Evolutionary conservation across 2,113 vertebrate genomes (phyloP).

Genomic region (Marmota flaviventris): DNA sequence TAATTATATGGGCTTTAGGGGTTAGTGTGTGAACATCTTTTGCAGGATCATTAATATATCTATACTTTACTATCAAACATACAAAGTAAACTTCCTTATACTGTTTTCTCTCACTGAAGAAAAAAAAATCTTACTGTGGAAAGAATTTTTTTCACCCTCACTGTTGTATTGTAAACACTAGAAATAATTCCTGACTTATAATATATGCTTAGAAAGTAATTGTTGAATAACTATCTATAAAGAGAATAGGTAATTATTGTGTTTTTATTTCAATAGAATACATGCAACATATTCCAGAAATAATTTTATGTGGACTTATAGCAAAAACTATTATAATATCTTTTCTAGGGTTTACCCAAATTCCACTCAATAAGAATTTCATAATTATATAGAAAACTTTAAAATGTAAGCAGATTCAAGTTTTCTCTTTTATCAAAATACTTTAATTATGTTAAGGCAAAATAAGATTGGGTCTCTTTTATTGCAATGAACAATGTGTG

Average conservation of each 20-base stretch:
- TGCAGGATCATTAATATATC: background rate
- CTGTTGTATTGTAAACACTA: background rate
- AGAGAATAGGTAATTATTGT: background rate
- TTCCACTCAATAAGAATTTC: background rate
- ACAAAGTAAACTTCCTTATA: background rate
- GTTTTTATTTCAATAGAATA: background rate
- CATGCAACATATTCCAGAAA: background rate
- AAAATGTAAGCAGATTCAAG: background rate
- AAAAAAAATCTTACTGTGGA: background rate
- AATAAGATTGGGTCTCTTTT: background rate
- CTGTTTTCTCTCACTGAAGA: background rate
- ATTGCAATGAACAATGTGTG: background rate
- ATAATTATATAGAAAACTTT: background rate
- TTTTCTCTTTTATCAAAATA: background rate
- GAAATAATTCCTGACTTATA: background rate
- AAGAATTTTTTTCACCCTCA: background rate
- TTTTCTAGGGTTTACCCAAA: background rate
- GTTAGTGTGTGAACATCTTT: background rate
- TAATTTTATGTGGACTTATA: background rate
- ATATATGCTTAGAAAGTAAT: background rate
- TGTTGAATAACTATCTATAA: background rate
- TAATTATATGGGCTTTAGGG: background rate
- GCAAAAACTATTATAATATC: background rate
- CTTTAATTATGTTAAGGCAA: background rate
- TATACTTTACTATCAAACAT: background rate